These are phyloP conservation scores for Dynastes tityus DNA, from an alignment of 2,888 invertebrate genomes.

Conservation along the genomic window DNA sequence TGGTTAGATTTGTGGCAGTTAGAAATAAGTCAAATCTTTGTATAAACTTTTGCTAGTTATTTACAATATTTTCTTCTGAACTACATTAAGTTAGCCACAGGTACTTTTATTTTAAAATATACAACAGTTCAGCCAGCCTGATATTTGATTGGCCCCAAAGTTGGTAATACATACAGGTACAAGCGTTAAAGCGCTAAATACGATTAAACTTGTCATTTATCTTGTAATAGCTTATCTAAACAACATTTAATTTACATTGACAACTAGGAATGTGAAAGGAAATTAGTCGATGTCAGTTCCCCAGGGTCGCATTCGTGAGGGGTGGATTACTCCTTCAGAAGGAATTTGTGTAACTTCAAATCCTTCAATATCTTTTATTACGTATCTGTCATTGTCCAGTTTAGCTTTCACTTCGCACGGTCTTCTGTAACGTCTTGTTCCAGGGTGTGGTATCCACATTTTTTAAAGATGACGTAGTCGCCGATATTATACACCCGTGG, in stretches of 20 bases:
- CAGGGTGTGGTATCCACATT: too few species aligned
- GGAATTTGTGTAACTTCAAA: neutral
- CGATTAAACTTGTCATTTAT: neutral
- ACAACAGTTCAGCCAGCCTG: too few species aligned
- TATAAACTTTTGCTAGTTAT: too few species aligned
- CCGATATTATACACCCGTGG: conserved; percentile 1
- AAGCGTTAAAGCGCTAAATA: neutral
- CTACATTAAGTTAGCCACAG: too few species aligned
- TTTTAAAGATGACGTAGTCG: neutral
- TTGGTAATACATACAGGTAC: too few species aligned
- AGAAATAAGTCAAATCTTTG: too few species aligned
- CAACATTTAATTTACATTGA: neutral
- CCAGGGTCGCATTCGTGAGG: conserved; percentile 18
- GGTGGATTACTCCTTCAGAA: conserved; percentile 10
- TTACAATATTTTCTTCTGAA: too few species aligned
- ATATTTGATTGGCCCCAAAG: too few species aligned
- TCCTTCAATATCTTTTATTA: neutral
- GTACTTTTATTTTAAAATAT: too few species aligned
- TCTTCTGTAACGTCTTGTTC: neutral
- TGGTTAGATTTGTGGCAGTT: too few species aligned
- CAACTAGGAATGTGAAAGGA: neutral
- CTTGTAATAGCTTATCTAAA: neutral
- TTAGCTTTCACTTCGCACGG: neutral
- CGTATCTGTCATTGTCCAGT: neutral
- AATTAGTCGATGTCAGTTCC: neutral